Conservation (phyloP, 2,888 invertebrate species). For the Kuschelorhynchus macadamiae region DNA sequence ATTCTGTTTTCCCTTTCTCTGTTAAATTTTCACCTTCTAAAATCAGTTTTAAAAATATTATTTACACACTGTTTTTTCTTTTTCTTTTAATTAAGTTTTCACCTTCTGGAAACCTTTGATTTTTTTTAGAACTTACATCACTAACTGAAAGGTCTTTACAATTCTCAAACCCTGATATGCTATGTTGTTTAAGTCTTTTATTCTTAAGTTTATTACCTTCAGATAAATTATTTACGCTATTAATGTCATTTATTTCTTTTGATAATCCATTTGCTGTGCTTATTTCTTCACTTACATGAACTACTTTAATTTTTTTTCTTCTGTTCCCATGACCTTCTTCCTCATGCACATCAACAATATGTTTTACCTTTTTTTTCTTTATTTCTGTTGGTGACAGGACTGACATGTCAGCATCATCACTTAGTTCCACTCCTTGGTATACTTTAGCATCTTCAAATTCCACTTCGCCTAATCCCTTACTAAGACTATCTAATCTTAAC, state of each 20-base stretch:
- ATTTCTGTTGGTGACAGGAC: too few relatives aligned
- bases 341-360: not conserved
- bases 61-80: conserved; percentile 16
- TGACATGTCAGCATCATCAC: conserved; percentile 7
- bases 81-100: conserved; percentile 23
- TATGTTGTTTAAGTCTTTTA: conserved; percentile 10
- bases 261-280: not conserved
- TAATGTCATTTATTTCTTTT: not conserved
- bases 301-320: not conserved
- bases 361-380: not conserved
- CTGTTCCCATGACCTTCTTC: not conserved
- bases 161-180: not conserved
- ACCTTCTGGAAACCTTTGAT: conserved; percentile 19
- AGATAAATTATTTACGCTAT: not conserved
- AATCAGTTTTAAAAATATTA: not conserved
- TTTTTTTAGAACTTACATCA: conserved; percentile 15
- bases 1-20: conserved; percentile 18
- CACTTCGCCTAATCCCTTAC: conserved; percentile 63
- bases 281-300: not conserved
- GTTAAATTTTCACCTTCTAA: too few relatives aligned
- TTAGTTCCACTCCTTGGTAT: conserved; percentile 7
- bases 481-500: conserved; percentile 68
- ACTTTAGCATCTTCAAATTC: conserved; percentile 39
- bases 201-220: conserved; percentile 1
- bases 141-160: not conserved